phyloP scores from a whole-genome alignment of 2,797 vertebrate genomes.

The Furcifer pardalis region DNA sequence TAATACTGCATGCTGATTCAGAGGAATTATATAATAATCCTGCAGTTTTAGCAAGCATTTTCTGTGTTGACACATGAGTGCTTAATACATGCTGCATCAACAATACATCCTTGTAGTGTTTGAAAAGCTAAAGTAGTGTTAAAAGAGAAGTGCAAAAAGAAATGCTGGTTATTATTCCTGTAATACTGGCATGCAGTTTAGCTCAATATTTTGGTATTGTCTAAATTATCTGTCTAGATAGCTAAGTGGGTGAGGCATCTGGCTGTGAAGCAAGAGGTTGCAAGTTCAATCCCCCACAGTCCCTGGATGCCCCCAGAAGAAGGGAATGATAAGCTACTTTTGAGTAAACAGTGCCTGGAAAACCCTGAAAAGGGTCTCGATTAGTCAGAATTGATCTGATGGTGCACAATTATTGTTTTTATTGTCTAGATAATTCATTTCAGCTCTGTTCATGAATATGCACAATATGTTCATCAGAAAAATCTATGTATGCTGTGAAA shows the following conservation, averaged over 20 bases:
- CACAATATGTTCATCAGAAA: constrained; percentile 9
- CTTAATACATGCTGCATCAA: background rate
- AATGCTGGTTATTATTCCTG: background rate
- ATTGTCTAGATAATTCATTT: background rate
- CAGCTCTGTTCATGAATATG: background rate
- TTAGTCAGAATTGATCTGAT: too few relatives aligned
- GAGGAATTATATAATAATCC: background rate
- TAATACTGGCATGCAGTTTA: background rate
- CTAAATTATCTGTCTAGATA: too few relatives aligned
- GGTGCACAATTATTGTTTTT: too few relatives aligned
- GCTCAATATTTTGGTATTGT: background rate
- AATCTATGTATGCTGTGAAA: background rate
- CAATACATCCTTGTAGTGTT: background rate
- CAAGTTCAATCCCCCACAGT: too few relatives aligned
- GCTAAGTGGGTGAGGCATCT: too few relatives aligned
- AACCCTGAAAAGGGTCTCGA: too few relatives aligned
- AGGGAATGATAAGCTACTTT: too few relatives aligned
- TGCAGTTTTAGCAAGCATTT: background rate
- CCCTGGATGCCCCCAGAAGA: too few relatives aligned
- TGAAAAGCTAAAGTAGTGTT: background rate
- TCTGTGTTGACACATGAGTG: background rate
- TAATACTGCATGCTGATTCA: background rate
- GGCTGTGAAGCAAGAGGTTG: too few relatives aligned
- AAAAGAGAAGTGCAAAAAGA: background rate
- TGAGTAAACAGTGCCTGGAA: too few relatives aligned